Evolutionary conservation across 2,113 vertebrate genomes (phyloP), one percentile per base, ranked within the genome.

Genomic region (Morphnarchus princeps): DNA sequence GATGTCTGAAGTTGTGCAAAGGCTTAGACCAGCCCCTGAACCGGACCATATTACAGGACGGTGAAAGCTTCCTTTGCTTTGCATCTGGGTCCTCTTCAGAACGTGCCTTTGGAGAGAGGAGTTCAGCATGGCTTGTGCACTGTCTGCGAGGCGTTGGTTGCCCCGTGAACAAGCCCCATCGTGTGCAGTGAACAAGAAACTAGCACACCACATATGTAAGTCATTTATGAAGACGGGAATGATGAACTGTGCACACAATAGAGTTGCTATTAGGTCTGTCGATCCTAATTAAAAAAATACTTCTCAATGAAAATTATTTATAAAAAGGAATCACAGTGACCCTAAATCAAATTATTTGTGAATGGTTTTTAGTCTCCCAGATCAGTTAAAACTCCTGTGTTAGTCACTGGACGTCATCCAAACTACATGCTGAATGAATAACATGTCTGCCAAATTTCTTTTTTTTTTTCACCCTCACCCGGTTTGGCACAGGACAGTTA

Each of bases 291-390:
- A 91, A 95, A 97, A 95, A 95, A 95, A 89, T 76, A 91, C 65
- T 87, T 89, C 93, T 97, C 92, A 95, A 92, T 95, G 92, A 96
- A 96, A 96, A 97, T 94, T 93, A 95, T 95, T 95, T 97, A 84
- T 96, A 93, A 97, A 93, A 94, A 92, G 92, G 80, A 94, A 95
- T 95, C 85, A 57, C 87, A 92, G 58, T 93, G 96, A 95, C 92
- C 95, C 91, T 89, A 96, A 96, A 97, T 95, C 92, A 95, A 95
- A 95, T 92, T 92, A 95, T 97, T 97, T 97, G 96, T 97, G 96
- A 97, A 97, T 97, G 95, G 86, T 78, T 96, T 95, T 96, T 85
- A 92, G 90, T 84, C 81, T 95, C 94, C 47, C 61, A 79, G 91
- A 95, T 96, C 86, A 69, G 94, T 89, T 89, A 91, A 81, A 95